A percentile compares a stretch with the other conserved stretches of the same genome.
Evolutionary conservation across 1,140 invertebrate species (phyloP).

Genomic region (Eriosoma lanigerum): DNA sequence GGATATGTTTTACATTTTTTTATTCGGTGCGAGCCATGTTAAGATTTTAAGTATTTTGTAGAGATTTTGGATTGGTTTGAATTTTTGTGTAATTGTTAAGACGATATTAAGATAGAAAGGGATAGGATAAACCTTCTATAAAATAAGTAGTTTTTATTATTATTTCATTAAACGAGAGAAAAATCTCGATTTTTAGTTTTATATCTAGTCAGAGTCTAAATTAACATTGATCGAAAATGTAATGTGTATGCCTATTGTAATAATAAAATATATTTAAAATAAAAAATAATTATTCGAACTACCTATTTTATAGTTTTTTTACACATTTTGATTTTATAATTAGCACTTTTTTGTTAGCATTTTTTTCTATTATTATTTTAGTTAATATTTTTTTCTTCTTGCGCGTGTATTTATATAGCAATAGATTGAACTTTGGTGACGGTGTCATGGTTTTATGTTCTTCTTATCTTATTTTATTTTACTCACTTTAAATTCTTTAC

Average conservation of each 20-base stretch:
- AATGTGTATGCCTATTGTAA: not conserved
- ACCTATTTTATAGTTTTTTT: slow-evolving; percentile 47
- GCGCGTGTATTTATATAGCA: slow-evolving; percentile 22
- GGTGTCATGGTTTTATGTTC: slow-evolving; percentile 7
- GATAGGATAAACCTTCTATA: not conserved
- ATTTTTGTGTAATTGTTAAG: slow-evolving; percentile 24
- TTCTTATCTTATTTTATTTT: slow-evolving; percentile 23
- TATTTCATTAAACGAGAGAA: not conserved
- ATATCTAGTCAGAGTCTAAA: slow-evolving; percentile 45
- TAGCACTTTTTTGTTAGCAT: slow-evolving; percentile 27
- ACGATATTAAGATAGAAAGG: no score
- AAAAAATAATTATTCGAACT: not conserved
- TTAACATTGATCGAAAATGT: not conserved
- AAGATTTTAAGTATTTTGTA: slow-evolving; percentile 21
- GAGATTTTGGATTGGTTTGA: slow-evolving; percentile 30
- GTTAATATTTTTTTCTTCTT: no score
- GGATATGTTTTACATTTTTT: slow-evolving; percentile 9
- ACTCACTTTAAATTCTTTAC: not conserved
- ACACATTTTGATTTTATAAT: slow-evolving; percentile 45
- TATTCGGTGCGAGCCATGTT: not conserved
- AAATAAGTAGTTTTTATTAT: slow-evolving; percentile 42
- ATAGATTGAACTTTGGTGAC: slow-evolving; percentile 40
- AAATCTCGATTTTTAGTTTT: slow-evolving; percentile 27
- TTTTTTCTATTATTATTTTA: no score
- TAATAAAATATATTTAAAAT: not conserved